Conservation (phyloP, 92 coral and sea anemone species). For the Paragorgia papillata region DNA sequence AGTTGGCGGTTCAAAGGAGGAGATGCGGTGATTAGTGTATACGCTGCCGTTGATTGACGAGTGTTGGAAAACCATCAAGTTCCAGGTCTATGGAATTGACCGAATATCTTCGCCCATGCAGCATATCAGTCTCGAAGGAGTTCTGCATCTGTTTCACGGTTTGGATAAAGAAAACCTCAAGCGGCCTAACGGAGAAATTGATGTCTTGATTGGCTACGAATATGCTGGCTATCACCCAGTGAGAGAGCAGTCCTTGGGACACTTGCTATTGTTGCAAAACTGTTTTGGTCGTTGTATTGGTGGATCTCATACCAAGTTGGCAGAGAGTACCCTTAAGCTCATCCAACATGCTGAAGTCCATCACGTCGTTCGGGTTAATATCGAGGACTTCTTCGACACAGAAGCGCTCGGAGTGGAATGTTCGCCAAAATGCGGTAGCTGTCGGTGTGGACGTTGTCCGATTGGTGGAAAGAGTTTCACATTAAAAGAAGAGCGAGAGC, state of each 20-base stretch:
- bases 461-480: too few relatives aligned
- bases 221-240: slow-evolving; percentile 71
- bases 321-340: too few relatives aligned
- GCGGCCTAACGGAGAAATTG: slow-evolving; percentile 63
- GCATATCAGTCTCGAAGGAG: slow-evolving; percentile 39
- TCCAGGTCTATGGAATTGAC: slow-evolving; percentile 61
- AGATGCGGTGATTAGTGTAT: slow-evolving; percentile 51
- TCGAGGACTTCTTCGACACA: too few relatives aligned
- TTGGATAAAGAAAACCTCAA: slow-evolving; percentile 50
- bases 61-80: slow-evolving; percentile 27
- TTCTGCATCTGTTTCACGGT: slow-evolving; percentile 50
- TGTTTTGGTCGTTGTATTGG: slow-evolving; percentile 64
- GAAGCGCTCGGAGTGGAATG: too few relatives aligned
- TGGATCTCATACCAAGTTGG: too few relatives aligned
- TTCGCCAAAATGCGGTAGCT: too few relatives aligned
- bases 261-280: slow-evolving; percentile 56
- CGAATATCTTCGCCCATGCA: slow-evolving; percentile 56
- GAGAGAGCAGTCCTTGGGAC: slow-evolving; percentile 51
- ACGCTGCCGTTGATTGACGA: slow-evolving; percentile 61
- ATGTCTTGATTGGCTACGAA: slow-evolving; percentile 68
- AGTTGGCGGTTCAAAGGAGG: slow-evolving; percentile 52
- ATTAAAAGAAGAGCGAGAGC: slow-evolving; percentile 57
- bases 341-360: too few relatives aligned
- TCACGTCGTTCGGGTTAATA: too few relatives aligned
- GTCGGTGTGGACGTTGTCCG: too few relatives aligned